Percentiles rank a stretch among this genome's conserved stretches.
phyloP scores from a whole-genome alignment of 2,113 vertebrate genomes.

The Helogale parvula region DNA sequence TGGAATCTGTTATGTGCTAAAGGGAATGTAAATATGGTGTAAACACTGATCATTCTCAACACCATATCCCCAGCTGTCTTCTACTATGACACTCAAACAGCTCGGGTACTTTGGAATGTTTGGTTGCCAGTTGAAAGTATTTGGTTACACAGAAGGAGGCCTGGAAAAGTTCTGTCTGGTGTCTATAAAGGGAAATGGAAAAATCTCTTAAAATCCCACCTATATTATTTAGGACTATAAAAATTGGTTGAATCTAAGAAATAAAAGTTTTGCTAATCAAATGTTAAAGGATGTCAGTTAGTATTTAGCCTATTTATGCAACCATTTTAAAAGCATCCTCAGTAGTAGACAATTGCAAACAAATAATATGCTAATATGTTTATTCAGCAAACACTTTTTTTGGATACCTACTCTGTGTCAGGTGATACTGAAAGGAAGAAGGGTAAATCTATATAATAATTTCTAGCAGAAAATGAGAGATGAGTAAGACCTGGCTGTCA shows the following conservation, averaged over 20 bases:
- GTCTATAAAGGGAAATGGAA: slow-evolving; percentile 39
- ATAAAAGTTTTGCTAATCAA: slow-evolving; percentile 26
- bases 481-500: slow-evolving; percentile 12
- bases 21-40: slow-evolving; percentile 56
- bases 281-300: background rate
- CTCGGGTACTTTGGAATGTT: slow-evolving; percentile 62
- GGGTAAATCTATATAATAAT: background rate
- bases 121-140: slow-evolving; percentile 60
- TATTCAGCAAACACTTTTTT: slow-evolving; percentile 18
- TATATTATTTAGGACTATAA: slow-evolving; percentile 28
- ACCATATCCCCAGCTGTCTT: slow-evolving; percentile 59
- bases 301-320: slow-evolving; percentile 29
- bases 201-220: slow-evolving; percentile 49
- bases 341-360: slow-evolving; percentile 33
- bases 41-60: slow-evolving; percentile 49
- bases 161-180: slow-evolving; percentile 49
- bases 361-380: slow-evolving; percentile 40
- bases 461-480: slow-evolving; percentile 37
- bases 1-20: slow-evolving; percentile 53
- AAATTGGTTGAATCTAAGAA: slow-evolving; percentile 10
- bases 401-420: slow-evolving; percentile 1
- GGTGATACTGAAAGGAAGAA: background rate
- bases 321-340: slow-evolving; percentile 37
- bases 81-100: slow-evolving; percentile 38
- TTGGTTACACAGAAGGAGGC: slow-evolving; percentile 63